A percentile compares a stretch with the other conserved stretches of the same genome.
Evolutionary conservation across 1,140 invertebrate species (phyloP).

Genomic region (Protaetia brevitarsis): DNA sequence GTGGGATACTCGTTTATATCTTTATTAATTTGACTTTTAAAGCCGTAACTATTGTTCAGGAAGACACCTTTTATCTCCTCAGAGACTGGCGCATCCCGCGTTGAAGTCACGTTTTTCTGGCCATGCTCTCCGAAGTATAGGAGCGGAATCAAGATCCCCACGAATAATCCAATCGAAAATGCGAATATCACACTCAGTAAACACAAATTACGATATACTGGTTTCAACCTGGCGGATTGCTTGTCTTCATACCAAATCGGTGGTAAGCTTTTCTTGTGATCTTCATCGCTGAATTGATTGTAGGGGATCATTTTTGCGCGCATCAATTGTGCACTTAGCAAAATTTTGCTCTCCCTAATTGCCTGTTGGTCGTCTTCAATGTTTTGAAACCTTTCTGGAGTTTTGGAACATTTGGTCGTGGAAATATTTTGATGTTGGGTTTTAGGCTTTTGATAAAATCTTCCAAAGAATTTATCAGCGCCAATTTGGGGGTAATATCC

Average conservation of each 20-base stretch:
- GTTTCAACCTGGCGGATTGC: not conserved
- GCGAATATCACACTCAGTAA: constrained; percentile 51
- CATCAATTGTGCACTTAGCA: too few species aligned
- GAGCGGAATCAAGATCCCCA: constrained; percentile 51
- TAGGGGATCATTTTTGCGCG: not conserved
- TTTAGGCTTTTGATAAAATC: too few species aligned
- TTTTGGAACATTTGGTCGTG: too few species aligned
- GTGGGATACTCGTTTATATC: constrained; percentile 29
- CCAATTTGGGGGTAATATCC: too few species aligned
- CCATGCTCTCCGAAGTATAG: constrained; percentile 41
- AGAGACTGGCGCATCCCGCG: not conserved
- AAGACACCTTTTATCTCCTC: constrained; percentile 27
- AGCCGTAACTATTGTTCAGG: constrained; percentile 40
- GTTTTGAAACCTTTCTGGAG: too few species aligned
- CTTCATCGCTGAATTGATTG: not conserved
- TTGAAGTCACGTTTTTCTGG: constrained; percentile 27
- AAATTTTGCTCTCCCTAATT: too few species aligned
- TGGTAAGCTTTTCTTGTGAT: not conserved
- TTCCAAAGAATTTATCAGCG: too few species aligned
- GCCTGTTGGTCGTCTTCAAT: too few species aligned
- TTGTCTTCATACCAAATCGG: not conserved
- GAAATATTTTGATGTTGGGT: too few species aligned
- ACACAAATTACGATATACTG: constrained; percentile 32
- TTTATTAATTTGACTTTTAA: constrained; percentile 25
- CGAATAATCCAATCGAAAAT: constrained; percentile 49